These are phyloP conservation scores for Bagarius yarrelli DNA, from an alignment of 2,113 vertebrate species.

Conservation along the genomic window DNA sequence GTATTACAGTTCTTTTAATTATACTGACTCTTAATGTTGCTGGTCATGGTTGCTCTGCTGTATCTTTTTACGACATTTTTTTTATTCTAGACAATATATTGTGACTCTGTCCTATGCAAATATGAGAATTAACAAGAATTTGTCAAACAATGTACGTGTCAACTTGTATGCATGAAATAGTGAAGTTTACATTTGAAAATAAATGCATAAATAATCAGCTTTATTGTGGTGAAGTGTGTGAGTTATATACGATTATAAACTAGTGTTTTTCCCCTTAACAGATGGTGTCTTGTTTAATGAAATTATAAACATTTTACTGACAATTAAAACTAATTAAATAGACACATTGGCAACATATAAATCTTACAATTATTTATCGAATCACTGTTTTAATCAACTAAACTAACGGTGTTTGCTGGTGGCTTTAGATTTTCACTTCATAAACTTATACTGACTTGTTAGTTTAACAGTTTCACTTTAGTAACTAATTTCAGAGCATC, in stretches of 20 bases:
- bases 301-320: neutral
- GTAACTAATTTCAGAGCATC: neutral
- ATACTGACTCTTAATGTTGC: slow-evolving; percentile 70
- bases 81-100: slow-evolving; percentile 82
- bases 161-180: slow-evolving; percentile 84
- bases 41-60: slow-evolving; percentile 81
- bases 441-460: neutral
- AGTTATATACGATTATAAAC: slow-evolving; percentile 19
- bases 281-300: neutral
- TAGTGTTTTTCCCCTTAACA: neutral
- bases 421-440: neutral
- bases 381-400: neutral
- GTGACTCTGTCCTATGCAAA: slow-evolving; percentile 85
- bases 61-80: slow-evolving; percentile 81
- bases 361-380: neutral
- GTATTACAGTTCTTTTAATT: slow-evolving; percentile 77
- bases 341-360: neutral
- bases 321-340: slow-evolving; percentile 6
- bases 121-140: slow-evolving; percentile 79
- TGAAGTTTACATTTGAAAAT: slow-evolving; percentile 85
- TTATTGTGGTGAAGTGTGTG: slow-evolving; percentile 33
- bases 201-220: slow-evolving; percentile 78
- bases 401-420: neutral
- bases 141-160: slow-evolving; percentile 82
- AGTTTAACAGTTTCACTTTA: neutral